Conservation (phyloP, 2,888 invertebrate species). For the Ganaspis brasiliensis region DNA sequence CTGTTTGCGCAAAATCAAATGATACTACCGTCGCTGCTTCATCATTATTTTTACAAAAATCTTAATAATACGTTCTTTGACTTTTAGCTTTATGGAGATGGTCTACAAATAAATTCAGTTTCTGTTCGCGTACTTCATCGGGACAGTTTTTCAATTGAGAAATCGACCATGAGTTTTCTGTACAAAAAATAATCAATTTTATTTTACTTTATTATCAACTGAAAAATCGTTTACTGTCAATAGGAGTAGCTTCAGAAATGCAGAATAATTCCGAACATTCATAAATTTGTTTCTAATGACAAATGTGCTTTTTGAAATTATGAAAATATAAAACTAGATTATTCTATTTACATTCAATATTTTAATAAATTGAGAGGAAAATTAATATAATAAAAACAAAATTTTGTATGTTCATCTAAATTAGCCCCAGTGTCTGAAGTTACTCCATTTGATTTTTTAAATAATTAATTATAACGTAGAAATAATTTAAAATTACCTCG, state of each 20-base stretch:
- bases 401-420: no score
- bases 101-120: background rate
- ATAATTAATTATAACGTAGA: no score
- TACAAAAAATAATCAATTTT: background rate
- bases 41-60: background rate
- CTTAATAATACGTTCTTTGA: background rate
- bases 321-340: no score
- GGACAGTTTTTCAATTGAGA: background rate
- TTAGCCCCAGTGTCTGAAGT: no score
- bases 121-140: background rate
- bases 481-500: background rate
- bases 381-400: background rate
- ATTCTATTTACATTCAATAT: no score
- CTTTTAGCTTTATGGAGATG: background rate
- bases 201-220: background rate
- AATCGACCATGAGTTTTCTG: background rate
- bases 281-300: no score
- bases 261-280: no score
- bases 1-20: constrained; percentile 39
- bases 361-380: no score
- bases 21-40: background rate
- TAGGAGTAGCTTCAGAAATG: no score
- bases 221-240: no score
- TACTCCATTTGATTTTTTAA: no score
- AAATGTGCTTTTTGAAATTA: no score